phyloP scores from a whole-genome alignment of 2,113 vertebrate genomes.

The Cyprinodon variegatus region DNA sequence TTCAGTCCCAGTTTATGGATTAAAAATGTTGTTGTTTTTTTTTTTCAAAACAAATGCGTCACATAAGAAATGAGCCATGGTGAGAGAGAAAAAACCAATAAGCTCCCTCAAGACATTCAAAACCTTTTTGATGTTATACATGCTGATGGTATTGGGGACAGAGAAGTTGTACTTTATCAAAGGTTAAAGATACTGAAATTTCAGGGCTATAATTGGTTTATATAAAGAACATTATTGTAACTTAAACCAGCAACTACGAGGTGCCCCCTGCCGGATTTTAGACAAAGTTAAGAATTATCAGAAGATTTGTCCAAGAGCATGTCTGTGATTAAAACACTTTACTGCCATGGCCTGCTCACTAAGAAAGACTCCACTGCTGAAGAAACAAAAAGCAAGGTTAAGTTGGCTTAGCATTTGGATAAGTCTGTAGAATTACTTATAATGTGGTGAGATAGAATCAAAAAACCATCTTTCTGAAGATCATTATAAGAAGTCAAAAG shows the following conservation, averaged over 20 bases:
- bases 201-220: too few species aligned
- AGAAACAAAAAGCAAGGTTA: background rate
- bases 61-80: background rate
- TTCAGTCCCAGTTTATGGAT: background rate
- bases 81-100: background rate
- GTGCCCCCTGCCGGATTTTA: background rate
- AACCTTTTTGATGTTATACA: background rate
- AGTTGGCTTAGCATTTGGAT: background rate
- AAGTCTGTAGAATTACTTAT: background rate
- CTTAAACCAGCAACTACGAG: background rate
- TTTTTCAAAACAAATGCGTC: background rate
- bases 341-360: background rate
- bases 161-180: background rate
- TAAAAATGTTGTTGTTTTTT: background rate
- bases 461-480: background rate
- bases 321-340: background rate
- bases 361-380: background rate
- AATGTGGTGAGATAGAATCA: background rate
- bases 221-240: too few species aligned
- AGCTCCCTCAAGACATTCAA: background rate
- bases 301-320: too few species aligned
- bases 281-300: background rate
- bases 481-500: background rate
- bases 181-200: background rate
- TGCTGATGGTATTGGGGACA: background rate